A percentile compares a stretch with the other conserved stretches of the same genome.
Conservation (phyloP, 2,113 vertebrate genomes). For the Stigmatopora nigra region DNA sequence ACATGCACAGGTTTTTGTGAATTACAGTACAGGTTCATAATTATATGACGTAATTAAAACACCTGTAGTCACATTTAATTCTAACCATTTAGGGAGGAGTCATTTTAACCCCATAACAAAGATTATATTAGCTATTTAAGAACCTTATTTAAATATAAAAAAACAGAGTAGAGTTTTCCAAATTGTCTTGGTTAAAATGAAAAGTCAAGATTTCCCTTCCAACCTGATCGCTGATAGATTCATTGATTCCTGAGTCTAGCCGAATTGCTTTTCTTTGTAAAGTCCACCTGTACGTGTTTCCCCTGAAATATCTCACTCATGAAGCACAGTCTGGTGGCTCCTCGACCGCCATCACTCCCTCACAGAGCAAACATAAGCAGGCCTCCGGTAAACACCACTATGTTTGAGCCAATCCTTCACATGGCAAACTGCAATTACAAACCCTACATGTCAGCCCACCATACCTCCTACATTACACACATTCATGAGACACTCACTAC, state of each 20-base stretch:
- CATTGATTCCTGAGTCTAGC: not conserved
- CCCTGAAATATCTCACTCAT: conserved; percentile 13
- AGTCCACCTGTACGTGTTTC: conserved; percentile 8
- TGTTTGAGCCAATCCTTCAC: conserved; percentile 54
- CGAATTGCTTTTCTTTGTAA: not conserved
- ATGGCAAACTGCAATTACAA: conserved; percentile 65
- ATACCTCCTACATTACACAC: conserved; percentile 37
- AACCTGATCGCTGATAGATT: not conserved
- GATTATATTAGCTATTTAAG: too few relatives aligned
- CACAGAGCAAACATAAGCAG: conserved; percentile 48
- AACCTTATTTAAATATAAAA: too few relatives aligned
- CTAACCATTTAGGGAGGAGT: too few relatives aligned
- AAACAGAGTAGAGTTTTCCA: too few relatives aligned
- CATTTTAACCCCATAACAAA: too few relatives aligned
- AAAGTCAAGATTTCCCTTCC: not conserved
- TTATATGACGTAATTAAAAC: too few relatives aligned
- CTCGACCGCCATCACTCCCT: conserved; percentile 30
- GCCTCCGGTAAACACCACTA: conserved; percentile 61
- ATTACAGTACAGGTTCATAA: too few relatives aligned
- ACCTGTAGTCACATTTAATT: too few relatives aligned
- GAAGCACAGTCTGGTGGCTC: not conserved
- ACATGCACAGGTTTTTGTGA: too few relatives aligned
- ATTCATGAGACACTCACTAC: conserved; percentile 4
- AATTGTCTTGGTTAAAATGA: not conserved
- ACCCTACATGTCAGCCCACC: conserved; percentile 55